phyloP scores from a whole-genome alignment of 2,888 invertebrate species.

The Diogma glabrata region DNA sequence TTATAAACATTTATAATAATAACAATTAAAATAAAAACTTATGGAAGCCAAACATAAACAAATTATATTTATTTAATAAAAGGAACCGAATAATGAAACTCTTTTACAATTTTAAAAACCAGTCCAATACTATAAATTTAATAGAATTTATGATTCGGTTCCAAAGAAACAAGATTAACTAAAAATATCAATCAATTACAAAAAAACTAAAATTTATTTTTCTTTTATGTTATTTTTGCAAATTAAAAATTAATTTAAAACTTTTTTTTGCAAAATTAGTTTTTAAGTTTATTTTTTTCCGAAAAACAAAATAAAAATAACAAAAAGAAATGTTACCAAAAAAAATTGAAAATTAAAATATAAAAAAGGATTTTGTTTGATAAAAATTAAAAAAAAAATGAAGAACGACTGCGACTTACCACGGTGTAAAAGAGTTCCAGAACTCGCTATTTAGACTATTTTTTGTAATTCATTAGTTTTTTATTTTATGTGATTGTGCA shows the following conservation, averaged over 20 bases:
- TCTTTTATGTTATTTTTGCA: too few species aligned
- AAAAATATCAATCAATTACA: too few species aligned
- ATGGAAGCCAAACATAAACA: too few species aligned
- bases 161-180: constrained; percentile 17
- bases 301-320: constrained; percentile 16
- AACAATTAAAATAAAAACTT: constrained; percentile 15
- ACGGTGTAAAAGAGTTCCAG: constrained; percentile 97
- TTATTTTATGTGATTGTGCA: constrained; percentile 26
- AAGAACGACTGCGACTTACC: constrained; percentile 67
- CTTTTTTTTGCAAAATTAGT: too few species aligned
- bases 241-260: too few species aligned
- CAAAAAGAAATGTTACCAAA: not conserved
- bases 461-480: constrained; percentile 19
- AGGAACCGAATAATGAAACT: constrained; percentile 10
- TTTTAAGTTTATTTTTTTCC: too few species aligned
- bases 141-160: constrained; percentile 19
- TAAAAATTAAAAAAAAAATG: constrained; percentile 16
- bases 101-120: constrained; percentile 6
- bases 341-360: not conserved
- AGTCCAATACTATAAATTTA: not conserved
- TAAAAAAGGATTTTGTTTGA: constrained; percentile 18
- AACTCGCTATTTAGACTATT: constrained; percentile 67
- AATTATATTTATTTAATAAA: too few species aligned
- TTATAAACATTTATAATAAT: constrained; percentile 18
- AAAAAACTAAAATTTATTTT: too few species aligned